Conservation (phyloP, 2,113 vertebrate genomes). For the Ciconia stormi region DNA sequence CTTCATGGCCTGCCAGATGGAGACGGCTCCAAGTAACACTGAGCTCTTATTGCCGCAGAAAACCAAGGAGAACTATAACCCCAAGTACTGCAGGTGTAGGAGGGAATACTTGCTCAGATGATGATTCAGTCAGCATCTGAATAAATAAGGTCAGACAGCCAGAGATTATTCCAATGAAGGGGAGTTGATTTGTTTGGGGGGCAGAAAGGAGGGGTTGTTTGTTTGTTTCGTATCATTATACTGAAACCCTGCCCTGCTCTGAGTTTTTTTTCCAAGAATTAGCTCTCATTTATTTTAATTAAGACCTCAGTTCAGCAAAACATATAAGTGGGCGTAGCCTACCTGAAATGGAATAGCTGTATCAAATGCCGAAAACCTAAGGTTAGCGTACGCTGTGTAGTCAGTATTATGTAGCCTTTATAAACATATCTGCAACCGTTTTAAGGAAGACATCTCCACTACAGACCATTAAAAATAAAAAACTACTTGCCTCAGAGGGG, state of each 20-base stretch:
- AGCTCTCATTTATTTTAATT: conserved; percentile 40
- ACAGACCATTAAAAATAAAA: conserved; percentile 35
- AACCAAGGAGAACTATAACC: conserved; percentile 56
- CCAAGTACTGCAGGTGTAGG: conserved; percentile 54
- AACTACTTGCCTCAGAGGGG: neutral
- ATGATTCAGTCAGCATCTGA: conserved; percentile 64
- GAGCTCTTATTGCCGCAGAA: conserved; percentile 51
- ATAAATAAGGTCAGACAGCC: conserved; percentile 61
- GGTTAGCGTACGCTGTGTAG: neutral
- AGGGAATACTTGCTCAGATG: conserved; percentile 55
- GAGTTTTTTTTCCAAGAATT: neutral
- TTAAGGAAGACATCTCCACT: neutral
- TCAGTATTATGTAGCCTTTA: neutral
- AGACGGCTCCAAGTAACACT: conserved; percentile 46
- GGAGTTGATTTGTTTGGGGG: conserved; percentile 30
- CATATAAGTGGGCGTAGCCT: neutral
- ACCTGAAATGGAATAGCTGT: neutral
- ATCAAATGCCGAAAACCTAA: neutral
- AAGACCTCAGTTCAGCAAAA: conserved; percentile 11
- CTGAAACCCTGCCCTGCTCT: neutral
- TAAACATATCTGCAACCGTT: neutral
- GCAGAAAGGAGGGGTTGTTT: conserved; percentile 29
- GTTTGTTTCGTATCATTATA: neutral
- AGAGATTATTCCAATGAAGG: conserved; percentile 40
- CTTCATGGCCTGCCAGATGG: conserved; percentile 36